Evolutionary conservation across 2,888 invertebrate species (phyloP).

Genomic region (Phaedon cochleariae): DNA sequence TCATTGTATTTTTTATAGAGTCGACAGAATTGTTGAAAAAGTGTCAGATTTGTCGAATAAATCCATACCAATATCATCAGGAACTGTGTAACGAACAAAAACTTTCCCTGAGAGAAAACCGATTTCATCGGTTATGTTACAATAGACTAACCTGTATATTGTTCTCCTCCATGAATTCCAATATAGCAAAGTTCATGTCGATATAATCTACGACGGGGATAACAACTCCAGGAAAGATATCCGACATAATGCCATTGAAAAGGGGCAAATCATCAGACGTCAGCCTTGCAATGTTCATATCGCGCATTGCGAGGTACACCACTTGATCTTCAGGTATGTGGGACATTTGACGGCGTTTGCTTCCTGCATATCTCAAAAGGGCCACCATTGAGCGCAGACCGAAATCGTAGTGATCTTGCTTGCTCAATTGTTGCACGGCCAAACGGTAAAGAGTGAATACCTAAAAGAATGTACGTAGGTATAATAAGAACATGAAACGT

Average conservation of each 20-base stretch:
- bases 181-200: conserved; percentile 74
- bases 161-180: conserved; percentile 68
- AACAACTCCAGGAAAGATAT: conserved; percentile 83
- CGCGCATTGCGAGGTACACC: conserved; percentile 81
- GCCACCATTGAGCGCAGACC: conserved; percentile 89
- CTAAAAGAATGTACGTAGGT: conserved; percentile 58
- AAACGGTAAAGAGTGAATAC: conserved; percentile 83
- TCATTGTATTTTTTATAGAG: too few species aligned
- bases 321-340: conserved; percentile 80
- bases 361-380: conserved; percentile 83
- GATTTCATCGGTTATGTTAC: not conserved
- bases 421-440: conserved; percentile 86
- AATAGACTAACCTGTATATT: conserved; percentile 41
- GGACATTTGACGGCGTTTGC: conserved; percentile 76
- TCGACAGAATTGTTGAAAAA: too few species aligned
- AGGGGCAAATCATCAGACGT: conserved; percentile 86
- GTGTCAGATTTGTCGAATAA: too few species aligned
- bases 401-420: conserved; percentile 92
- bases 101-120: too few species aligned
- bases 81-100: too few species aligned
- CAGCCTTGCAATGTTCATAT: conserved; percentile 85
- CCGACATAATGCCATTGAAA: conserved; percentile 86
- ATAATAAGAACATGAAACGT: too few species aligned
- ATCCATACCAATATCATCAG: too few species aligned
- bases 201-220: conserved; percentile 81